phyloP scores from a whole-genome alignment of 2,113 vertebrate species.

The Ochotona curzoniae region DNA sequence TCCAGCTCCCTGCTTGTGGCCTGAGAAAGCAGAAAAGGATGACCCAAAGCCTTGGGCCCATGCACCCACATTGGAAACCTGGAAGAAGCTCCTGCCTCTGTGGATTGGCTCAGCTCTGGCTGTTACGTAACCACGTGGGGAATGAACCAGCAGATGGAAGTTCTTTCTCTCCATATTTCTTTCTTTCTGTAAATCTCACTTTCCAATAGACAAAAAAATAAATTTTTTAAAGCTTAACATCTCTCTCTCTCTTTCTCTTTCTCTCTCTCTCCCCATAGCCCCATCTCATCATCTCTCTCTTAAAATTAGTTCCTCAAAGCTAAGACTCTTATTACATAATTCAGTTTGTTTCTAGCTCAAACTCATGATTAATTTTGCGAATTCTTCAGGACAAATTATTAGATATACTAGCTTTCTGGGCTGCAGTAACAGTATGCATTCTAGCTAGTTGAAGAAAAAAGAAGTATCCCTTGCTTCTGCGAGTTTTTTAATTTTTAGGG shows the following conservation, averaged over 20 bases:
- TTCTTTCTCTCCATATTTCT: too few relatives aligned
- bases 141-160: too few relatives aligned
- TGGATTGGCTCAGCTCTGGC: too few relatives aligned
- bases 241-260: too few relatives aligned
- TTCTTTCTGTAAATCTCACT: not conserved
- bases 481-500: not conserved
- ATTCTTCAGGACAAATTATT: not conserved
- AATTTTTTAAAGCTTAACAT: too few relatives aligned
- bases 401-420: not conserved
- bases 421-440: not conserved
- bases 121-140: too few relatives aligned
- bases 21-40: too few relatives aligned
- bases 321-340: not conserved
- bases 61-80: too few relatives aligned
- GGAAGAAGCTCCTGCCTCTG: too few relatives aligned
- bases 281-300: not conserved
- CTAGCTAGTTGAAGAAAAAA: constrained; percentile 11
- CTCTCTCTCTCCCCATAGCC: not conserved
- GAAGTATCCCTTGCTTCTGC: not conserved
- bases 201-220: too few relatives aligned
- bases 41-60: too few relatives aligned
- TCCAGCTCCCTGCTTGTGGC: too few relatives aligned
- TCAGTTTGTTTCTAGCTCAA: not conserved
- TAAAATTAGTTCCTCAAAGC: not conserved
- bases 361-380: not conserved